Evolutionary conservation across 1,140 invertebrate species (phyloP).

Genomic region (Oncopodura yosiiana): DNA sequence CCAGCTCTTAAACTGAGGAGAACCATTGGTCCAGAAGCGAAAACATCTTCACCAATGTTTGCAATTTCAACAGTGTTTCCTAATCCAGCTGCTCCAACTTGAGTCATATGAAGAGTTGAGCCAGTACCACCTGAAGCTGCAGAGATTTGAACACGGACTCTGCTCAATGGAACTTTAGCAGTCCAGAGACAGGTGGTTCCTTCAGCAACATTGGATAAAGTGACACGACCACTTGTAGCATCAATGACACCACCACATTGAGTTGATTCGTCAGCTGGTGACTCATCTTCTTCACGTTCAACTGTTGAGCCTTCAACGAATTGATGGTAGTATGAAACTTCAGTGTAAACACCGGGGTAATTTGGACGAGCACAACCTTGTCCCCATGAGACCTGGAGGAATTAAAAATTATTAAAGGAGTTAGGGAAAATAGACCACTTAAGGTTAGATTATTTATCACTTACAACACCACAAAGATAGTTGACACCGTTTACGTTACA

Average conservation of each 20-base stretch:
- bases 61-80: not conserved
- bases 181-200: no score
- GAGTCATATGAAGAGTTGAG: not conserved
- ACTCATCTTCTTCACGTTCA: not conserved
- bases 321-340: conserved; percentile 56
- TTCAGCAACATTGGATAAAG: not conserved
- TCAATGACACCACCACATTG: no score
- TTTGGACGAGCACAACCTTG: conserved; percentile 62
- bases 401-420: no score
- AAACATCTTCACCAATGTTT: not conserved
- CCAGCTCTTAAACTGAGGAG: not conserved
- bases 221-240: no score
- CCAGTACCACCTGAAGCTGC: not conserved
- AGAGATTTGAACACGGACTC: not conserved
- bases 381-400: conserved; percentile 48
- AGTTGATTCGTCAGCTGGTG: not conserved
- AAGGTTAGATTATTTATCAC: no score
- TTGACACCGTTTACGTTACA: not conserved
- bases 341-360: conserved; percentile 72
- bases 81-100: conserved; percentile 3
- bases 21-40: not conserved
- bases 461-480: conserved; percentile 4
- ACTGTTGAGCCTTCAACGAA: conserved; percentile 50
- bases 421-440: no score
- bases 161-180: conserved; percentile 2